Base-by-base conservation (phyloP, 1,140 invertebrate genomes). In the Fragariocoptes setiger region DNA sequence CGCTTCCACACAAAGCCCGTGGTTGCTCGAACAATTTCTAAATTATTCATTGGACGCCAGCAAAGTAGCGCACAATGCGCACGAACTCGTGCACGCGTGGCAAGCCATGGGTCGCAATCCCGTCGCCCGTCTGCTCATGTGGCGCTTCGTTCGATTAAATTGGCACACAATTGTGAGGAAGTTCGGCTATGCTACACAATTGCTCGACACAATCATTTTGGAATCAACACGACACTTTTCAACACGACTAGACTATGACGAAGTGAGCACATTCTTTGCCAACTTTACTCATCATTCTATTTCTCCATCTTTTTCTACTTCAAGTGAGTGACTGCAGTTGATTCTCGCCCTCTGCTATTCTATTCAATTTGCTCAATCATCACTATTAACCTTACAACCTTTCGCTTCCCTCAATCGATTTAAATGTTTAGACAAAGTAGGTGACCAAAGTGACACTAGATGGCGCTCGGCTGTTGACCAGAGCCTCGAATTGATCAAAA, bases 111-210 rank as follows among this genome's bases (percentile, higher is more conserved):
- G 71, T 4, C 58, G 61, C n/a, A 75, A 76, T 57, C 62, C 68
- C 1, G 65, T 72, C 45, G 74, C 74, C 4, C 60, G 66, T 41
- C 56, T 70, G 4, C 54, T 76, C 8, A 71, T 72, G 2, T 78
- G 75, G 74, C 60, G 72, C 46, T 74, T 75, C 56, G 53, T 80
- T 1, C 65, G 71, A 50, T 65, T 68, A 1, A 68, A 74, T 43
- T 78, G 74, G 72, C 54, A 65, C 2, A 57, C 65, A 37, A 58
- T 77, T 44, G 61, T 69, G 39, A 54, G 58, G n/a, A 47, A 44
- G 51, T 58, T 50, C 36, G 45, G 44, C 19, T 13, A 35, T 14
- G 41, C 38, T 8, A 37, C 42, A 21, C 65, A 70, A 38, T 66
- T 69, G 20, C 66, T 74, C 57, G 68, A 69, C 15, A 60, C 62